Evolutionary conservation across 2,113 vertebrate species (phyloP).

Genomic region (Onychorhynchus coronatus): DNA sequence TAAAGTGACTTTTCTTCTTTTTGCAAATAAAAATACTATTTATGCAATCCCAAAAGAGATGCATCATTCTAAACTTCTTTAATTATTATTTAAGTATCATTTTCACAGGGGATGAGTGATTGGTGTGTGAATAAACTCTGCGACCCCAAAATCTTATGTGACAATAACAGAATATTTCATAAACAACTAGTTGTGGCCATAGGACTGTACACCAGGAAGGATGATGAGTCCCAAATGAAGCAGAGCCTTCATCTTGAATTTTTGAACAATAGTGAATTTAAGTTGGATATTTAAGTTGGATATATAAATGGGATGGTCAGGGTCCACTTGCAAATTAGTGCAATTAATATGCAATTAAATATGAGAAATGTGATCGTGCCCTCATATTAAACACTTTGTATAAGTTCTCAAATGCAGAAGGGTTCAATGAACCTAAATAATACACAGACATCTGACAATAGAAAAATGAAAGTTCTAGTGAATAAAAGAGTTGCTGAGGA

Average conservation of each 20-base stretch:
- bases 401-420: background rate
- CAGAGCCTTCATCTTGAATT: background rate
- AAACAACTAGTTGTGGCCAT: fast-evolving
- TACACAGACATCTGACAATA: background rate
- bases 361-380: background rate
- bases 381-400: background rate
- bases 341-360: background rate
- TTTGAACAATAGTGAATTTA: background rate
- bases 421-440: background rate
- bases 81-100: background rate
- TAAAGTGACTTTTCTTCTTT: background rate
- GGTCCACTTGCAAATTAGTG: background rate
- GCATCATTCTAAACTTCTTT: background rate
- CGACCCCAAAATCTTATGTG: background rate
- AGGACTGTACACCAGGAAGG: background rate
- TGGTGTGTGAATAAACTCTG: background rate
- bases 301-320: background rate
- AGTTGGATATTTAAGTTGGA: background rate
- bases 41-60: background rate
- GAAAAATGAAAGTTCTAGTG: background rate
- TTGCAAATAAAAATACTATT: background rate
- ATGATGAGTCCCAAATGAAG: background rate
- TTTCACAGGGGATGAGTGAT: background rate
- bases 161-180: background rate
- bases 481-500: background rate